A percentile compares a stretch with the other conserved stretches of the same genome.
phyloP scores from a whole-genome alignment of 2,113 vertebrate genomes.

The Mandrillus leucophaeus region DNA sequence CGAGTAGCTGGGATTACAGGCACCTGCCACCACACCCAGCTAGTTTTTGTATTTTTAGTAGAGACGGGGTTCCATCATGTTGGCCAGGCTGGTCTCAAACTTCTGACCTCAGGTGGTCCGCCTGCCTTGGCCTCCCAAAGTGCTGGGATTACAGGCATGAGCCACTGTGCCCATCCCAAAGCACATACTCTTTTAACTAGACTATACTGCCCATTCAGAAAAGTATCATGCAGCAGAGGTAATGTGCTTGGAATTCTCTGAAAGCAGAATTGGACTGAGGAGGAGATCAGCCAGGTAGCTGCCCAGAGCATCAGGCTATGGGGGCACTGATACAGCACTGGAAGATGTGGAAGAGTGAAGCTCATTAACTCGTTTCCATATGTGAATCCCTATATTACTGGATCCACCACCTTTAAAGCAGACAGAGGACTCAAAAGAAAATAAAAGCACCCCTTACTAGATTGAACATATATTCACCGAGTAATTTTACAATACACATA shows the following conservation, averaged over 20 bases:
- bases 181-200: not conserved
- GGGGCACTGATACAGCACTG: not conserved
- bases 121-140: too few species aligned
- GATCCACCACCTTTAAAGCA: not conserved
- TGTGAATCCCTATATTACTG: not conserved
- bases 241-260: constrained; percentile 38
- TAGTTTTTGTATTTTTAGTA: too few species aligned
- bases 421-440: not conserved
- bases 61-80: too few species aligned
- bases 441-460: not conserved
- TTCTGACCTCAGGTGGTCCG: too few species aligned
- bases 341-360: not conserved
- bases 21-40: too few species aligned
- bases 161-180: not conserved
- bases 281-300: not conserved
- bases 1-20: too few species aligned
- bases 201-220: not conserved
- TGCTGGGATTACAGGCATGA: too few species aligned
- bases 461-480: not conserved
- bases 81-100: too few species aligned
- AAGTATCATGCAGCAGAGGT: not conserved
- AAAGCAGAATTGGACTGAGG: constrained; percentile 22
- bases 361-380: not conserved
- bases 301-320: not conserved
- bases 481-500: not conserved